Evolutionary conservation across 2,888 invertebrate species (phyloP).

Genomic region (Blastobasis adustella): DNA sequence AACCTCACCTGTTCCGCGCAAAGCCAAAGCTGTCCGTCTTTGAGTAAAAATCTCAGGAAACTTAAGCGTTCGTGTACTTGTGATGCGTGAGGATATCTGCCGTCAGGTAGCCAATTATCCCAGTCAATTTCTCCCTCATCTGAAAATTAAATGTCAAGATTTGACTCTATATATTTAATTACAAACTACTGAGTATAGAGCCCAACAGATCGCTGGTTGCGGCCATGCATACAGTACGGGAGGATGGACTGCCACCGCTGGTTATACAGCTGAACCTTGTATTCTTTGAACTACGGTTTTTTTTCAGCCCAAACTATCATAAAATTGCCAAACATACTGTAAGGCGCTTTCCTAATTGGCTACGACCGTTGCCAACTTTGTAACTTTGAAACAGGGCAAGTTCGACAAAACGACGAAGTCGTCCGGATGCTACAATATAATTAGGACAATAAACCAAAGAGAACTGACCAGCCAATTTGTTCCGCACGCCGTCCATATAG

Average conservation of each 20-base stretch:
- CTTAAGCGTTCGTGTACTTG: constrained; percentile 96
- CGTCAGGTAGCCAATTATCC: constrained; percentile 85
- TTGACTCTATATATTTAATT: too few species aligned
- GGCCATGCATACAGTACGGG: too few species aligned
- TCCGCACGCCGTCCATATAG: constrained; percentile 92
- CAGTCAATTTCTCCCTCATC: constrained; percentile 87
- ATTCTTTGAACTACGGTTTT: too few species aligned
- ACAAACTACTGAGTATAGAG: too few species aligned
- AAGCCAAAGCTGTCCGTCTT: constrained; percentile 97
- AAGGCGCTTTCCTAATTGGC: too few species aligned
- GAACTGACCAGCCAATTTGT: constrained; percentile 47
- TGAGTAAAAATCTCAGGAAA: constrained; percentile 92
- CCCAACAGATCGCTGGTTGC: too few species aligned
- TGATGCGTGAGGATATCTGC: constrained; percentile 91
- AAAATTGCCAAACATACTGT: too few species aligned
- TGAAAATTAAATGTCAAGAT: constrained; percentile 31
- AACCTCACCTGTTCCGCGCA: constrained; percentile 88
- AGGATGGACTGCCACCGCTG: too few species aligned
- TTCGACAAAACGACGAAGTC: background rate
- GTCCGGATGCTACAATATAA: background rate
- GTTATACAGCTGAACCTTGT: too few species aligned
- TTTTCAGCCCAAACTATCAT: too few species aligned
- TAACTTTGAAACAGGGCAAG: too few species aligned
- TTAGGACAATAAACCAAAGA: background rate
- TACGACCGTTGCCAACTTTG: too few species aligned